Conservation (phyloP, 2,888 invertebrate genomes). For the Acleris cristana region DNA sequence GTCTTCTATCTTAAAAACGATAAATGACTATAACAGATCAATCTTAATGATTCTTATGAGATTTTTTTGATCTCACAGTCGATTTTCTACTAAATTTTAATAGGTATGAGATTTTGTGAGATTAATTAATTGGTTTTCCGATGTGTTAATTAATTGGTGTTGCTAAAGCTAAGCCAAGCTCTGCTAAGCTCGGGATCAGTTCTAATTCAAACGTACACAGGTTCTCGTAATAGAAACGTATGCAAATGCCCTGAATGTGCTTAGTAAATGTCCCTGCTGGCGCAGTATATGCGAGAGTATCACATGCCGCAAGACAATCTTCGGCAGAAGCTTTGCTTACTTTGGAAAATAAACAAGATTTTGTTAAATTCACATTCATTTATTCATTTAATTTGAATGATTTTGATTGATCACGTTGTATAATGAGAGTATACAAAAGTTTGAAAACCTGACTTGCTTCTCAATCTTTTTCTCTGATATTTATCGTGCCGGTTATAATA, state of each 20-base stretch:
- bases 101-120: background rate
- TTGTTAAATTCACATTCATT: background rate
- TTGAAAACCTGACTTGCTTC: too few relatives aligned
- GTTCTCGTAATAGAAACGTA: slow-evolving; percentile 63
- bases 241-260: slow-evolving; percentile 74
- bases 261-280: slow-evolving; percentile 46
- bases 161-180: slow-evolving; percentile 38
- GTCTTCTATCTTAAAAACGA: too few relatives aligned
- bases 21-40: too few relatives aligned
- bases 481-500: too few relatives aligned
- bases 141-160: slow-evolving; percentile 29
- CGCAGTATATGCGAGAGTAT: slow-evolving; percentile 50
- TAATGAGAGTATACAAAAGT: too few relatives aligned
- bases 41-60: too few relatives aligned
- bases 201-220: slow-evolving; percentile 64
- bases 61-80: too few relatives aligned
- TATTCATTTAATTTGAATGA: too few relatives aligned
- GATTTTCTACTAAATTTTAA: background rate
- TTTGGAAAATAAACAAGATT: background rate
- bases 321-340: background rate
- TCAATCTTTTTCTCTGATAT: too few relatives aligned
- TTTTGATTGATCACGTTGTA: too few relatives aligned
- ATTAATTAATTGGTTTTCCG: slow-evolving; percentile 2
- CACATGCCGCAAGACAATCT: slow-evolving; percentile 41
- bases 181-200: slow-evolving; percentile 56